These are phyloP conservation scores for Atherinosoma microstoma DNA, from an alignment of 2,797 vertebrate species.

Conservation along the genomic window DNA sequence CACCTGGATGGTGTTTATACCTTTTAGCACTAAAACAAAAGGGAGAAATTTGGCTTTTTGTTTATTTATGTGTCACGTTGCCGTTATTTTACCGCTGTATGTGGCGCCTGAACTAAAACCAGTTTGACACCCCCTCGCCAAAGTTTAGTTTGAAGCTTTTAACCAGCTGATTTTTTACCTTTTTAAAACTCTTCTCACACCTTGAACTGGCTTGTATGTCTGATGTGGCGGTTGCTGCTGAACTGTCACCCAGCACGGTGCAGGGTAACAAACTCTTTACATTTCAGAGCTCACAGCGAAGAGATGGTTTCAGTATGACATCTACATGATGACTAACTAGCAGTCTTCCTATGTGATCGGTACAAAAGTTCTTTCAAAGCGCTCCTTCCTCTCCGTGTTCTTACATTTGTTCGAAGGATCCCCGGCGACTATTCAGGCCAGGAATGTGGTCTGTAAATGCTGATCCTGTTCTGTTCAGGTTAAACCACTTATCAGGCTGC, in stretches of 20 bases:
- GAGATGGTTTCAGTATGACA: not conserved
- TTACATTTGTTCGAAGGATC: not conserved
- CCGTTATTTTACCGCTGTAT: too few species aligned
- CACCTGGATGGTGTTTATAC: too few species aligned
- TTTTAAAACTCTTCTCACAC: not conserved
- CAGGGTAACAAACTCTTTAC: not conserved
- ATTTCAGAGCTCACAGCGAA: not conserved
- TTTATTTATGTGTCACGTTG: too few species aligned
- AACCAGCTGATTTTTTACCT: not conserved
- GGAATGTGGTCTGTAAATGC: slow-evolving; percentile 42
- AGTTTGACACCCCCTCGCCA: too few species aligned
- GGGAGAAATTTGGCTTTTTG: too few species aligned
- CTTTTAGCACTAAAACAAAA: too few species aligned
- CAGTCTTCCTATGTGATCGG: not conserved
- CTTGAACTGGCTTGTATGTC: not conserved
- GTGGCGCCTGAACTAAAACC: too few species aligned
- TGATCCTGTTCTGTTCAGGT: slow-evolving; percentile 30
- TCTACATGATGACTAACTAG: not conserved
- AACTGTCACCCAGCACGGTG: not conserved
- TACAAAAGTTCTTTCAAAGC: not conserved
- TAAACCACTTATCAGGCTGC: slow-evolving; percentile 45
- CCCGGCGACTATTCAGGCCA: not conserved
- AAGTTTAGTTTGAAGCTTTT: too few species aligned
- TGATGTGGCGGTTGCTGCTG: too few species aligned
- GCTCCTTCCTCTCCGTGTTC: not conserved